Percentiles rank a stretch among this genome's conserved stretches.
Evolutionary conservation across 2,888 invertebrate genomes (phyloP).

Genomic region (Acrobasis suavella): DNA sequence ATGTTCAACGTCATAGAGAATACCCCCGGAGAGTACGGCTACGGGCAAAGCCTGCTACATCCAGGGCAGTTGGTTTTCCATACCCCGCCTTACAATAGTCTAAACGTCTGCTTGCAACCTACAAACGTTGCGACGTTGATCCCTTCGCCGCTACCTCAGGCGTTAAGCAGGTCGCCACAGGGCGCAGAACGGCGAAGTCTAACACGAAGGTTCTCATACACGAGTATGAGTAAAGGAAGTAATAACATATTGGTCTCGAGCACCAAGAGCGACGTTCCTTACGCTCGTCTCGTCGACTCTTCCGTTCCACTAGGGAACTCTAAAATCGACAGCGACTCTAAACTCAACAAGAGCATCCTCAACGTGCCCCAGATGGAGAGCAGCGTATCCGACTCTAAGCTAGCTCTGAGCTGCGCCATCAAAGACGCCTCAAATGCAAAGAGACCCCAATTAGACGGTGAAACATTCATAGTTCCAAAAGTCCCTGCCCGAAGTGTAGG

Average conservation of each 20-base stretch:
- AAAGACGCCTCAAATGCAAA: constrained; percentile 73
- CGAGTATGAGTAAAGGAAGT: constrained; percentile 73
- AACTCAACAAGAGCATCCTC: constrained; percentile 82
- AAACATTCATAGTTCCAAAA: constrained; percentile 65
- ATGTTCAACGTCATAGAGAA: constrained; percentile 88
- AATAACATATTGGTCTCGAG: constrained; percentile 69
- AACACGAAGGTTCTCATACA: constrained; percentile 76
- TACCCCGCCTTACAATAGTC: constrained; percentile 92
- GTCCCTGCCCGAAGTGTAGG: constrained; percentile 77
- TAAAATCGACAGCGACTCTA: constrained; percentile 88
- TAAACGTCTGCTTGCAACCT: constrained; percentile 89
- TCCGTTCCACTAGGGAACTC: constrained; percentile 79
- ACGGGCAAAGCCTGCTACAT: constrained; percentile 96
- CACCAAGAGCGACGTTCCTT: constrained; percentile 87
- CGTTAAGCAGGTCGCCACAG: constrained; percentile 66
- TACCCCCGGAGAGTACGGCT: constrained; percentile 92
- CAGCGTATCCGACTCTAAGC: constrained; percentile 92
- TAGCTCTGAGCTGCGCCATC: constrained; percentile 89
- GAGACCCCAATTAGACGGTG: constrained; percentile 55
- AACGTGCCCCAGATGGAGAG: constrained; percentile 87
- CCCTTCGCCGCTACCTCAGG: constrained; percentile 72
- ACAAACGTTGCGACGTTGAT: constrained; percentile 70
- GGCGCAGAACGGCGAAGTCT: constrained; percentile 67
- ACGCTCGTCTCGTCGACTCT: constrained; percentile 89
- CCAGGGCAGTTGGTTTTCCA: constrained; percentile 93